Evolutionary conservation across 2,113 vertebrate genomes (phyloP), one percentile per base, ranked within the genome.

Genomic region (Myocastor coypus): DNA sequence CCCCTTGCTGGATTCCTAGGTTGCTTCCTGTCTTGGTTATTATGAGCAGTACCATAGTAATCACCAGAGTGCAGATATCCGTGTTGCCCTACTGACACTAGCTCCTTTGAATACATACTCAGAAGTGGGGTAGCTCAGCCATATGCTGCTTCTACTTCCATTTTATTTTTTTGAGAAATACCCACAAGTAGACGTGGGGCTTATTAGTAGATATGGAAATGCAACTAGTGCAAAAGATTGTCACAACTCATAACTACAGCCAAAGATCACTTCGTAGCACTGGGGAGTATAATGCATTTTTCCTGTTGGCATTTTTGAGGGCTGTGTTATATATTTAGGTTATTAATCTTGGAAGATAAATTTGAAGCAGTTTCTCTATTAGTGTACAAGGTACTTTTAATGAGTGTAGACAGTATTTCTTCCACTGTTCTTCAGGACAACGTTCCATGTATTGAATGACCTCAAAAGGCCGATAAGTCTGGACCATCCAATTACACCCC

Each of bases 301-400:
- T 37, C 57, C 12, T 59, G 12, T 22, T 34, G 34, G 55, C 7
- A 90, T 52, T 66, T 90, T 92, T 52, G 46, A 95, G 13, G 34
- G 50, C 10, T 9, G 16, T 52, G 50, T 10, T 91, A 34, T 96
- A 16, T 75, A 24, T 94, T 73, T 17, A 83, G 1, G 52, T 68
- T 94, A 68, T 83, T 81, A 87, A 81, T 91, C 40, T 87, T 91
- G 89, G 59, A 92, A 52, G 32, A 87, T 88, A 63, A 82, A 94
- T 42, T 73, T 73, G 17, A 42, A 94, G 59, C 26, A 64, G 20
- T 81, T 95, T 28, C 12, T 77, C 61, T 92, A 30, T 93, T 83
- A 94, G 68, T 66, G 20, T 92, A 83, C 91, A 71, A 94, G 63
- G 7, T 24, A 63, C n/a, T 68, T 24, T 90, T 84, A 93, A 93